Percentiles rank a stretch among this genome's conserved stretches.
These are phyloP conservation scores for Okapia johnstoni DNA, from an alignment of 2,113 vertebrate genomes.

Conservation along the genomic window DNA sequence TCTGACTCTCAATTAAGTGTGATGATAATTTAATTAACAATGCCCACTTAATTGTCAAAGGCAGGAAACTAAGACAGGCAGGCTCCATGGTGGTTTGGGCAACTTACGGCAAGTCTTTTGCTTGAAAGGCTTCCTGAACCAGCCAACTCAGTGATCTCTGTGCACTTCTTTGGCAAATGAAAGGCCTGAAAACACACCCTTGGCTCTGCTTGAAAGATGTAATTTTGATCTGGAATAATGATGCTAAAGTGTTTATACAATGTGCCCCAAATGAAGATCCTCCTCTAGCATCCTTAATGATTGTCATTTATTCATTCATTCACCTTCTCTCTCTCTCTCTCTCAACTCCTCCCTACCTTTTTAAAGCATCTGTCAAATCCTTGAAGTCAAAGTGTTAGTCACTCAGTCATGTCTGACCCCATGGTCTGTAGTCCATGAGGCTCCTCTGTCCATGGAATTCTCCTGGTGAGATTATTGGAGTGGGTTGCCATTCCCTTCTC, in stretches of 20 bases:
- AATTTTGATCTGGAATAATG: neutral
- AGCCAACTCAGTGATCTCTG: neutral
- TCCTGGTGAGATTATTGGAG: neutral
- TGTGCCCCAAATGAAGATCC: neutral
- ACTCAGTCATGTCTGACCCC: neutral
- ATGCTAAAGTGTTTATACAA: neutral
- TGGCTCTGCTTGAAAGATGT: neutral
- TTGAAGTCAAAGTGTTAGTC: neutral
- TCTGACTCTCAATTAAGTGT: slow-evolving; percentile 63
- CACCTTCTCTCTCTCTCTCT: neutral
- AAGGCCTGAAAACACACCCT: neutral
- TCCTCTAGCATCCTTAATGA: neutral
- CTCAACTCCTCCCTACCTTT: neutral
- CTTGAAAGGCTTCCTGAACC: neutral
- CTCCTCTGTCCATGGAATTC: neutral
- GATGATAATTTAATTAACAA: slow-evolving; percentile 70
- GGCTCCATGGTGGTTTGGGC: neutral
- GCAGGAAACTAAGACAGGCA: slow-evolving; percentile 36
- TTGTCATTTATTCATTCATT: neutral
- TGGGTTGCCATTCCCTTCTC: neutral
- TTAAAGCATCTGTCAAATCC: neutral
- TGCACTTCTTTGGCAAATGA: neutral
- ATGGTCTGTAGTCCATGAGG: neutral
- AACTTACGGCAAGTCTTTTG: neutral
- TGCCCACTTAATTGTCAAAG: slow-evolving; percentile 58